phyloP scores from a whole-genome alignment of 2,113 vertebrate species.

The Myotis davidii region DNA sequence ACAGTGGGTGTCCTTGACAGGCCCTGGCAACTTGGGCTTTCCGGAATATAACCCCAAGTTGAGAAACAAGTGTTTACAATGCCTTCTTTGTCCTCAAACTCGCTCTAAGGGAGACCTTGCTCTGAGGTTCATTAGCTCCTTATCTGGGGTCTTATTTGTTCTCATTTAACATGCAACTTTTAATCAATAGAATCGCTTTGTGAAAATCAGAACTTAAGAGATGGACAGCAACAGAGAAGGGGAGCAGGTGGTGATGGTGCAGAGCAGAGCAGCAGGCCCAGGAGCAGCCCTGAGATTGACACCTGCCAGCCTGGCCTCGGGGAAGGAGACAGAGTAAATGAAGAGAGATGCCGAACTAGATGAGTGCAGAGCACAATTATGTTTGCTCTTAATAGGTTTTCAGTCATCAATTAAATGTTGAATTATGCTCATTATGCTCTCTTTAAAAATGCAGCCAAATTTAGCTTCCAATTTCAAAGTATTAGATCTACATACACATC shows the following conservation, averaged over 20 bases:
- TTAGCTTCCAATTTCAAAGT: slow-evolving; percentile 67
- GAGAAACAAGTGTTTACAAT: slow-evolving; percentile 1
- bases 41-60: background rate
- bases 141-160: background rate
- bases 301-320: background rate
- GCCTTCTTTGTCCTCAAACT: background rate
- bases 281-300: background rate
- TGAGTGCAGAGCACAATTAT: slow-evolving; percentile 32
- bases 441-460: slow-evolving; percentile 70
- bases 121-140: background rate
- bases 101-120: background rate
- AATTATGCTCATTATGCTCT: slow-evolving; percentile 70
- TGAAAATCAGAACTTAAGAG: background rate
- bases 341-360: background rate
- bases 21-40: background rate
- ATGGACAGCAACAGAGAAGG: background rate
- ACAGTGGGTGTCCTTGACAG: background rate
- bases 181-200: background rate
- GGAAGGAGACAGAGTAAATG: slow-evolving; percentile 9
- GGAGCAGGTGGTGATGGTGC: rapidly evolving
- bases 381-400: slow-evolving; percentile 70
- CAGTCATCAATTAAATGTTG: slow-evolving; percentile 73
- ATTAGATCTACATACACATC: slow-evolving; percentile 5
- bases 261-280: background rate
- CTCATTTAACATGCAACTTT: background rate